Percentiles rank a stretch among this genome's conserved stretches.
These are phyloP conservation scores for Mimas tiliae DNA, from an alignment of 2,888 invertebrate species.

Conservation along the genomic window DNA sequence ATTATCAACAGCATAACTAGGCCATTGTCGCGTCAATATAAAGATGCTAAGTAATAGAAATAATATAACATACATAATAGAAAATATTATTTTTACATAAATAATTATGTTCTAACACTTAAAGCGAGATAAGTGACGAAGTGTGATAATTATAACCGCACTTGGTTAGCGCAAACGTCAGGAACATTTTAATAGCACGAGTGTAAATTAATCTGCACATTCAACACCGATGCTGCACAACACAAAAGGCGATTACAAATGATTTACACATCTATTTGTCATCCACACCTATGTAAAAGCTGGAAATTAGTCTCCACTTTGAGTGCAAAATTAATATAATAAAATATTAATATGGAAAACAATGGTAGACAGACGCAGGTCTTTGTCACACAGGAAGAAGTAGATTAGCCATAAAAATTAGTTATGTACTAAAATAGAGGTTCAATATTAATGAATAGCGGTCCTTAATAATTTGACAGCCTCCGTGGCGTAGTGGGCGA, in stretches of 20 bases:
- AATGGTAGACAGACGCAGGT: not conserved
- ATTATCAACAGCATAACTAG: not conserved
- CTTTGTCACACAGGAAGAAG: not conserved
- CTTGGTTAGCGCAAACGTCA: not conserved
- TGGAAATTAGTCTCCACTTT: not conserved
- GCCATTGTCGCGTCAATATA: not conserved
- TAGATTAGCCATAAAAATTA: not conserved
- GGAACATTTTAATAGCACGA: not conserved
- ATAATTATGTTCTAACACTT: too few species aligned
- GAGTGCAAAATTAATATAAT: not conserved
- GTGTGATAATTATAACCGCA: too few species aligned
- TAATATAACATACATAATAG: not conserved
- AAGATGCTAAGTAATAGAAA: not conserved
- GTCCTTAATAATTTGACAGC: too few species aligned
- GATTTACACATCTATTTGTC: conserved; percentile 19
- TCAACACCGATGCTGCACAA: conserved; percentile 6
- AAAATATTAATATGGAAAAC: not conserved
- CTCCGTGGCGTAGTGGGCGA: too few species aligned
- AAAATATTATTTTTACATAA: too few species aligned
- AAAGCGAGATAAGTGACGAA: too few species aligned
- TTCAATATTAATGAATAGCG: too few species aligned
- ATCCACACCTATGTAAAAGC: conserved; percentile 13
- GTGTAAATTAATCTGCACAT: not conserved
- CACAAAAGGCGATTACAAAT: conserved; percentile 30
- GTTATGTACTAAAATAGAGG: too few species aligned